A percentile compares a stretch with the other conserved stretches of the same genome.
Conservation (phyloP, 2,797 vertebrate species). For the Sorex maritimensis region DNA sequence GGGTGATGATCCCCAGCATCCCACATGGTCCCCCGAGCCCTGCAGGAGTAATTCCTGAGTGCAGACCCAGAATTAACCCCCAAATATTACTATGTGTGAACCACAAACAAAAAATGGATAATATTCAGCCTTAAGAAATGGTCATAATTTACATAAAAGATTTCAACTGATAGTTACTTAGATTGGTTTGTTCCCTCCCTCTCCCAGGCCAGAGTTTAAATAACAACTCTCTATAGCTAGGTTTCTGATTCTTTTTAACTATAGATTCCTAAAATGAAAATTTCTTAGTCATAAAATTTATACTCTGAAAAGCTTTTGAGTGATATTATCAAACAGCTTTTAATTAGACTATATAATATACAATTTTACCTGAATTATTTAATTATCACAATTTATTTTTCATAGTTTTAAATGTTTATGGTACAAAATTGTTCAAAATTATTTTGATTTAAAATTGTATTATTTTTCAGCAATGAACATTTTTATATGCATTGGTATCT, state of each 20-base stretch:
- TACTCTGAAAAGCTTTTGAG: constrained; percentile 11
- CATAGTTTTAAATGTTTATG: not conserved
- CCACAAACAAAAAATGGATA: not conserved
- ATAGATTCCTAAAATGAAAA: constrained; percentile 42
- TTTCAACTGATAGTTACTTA: not conserved
- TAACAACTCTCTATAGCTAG: not conserved
- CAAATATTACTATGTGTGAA: too few species aligned
- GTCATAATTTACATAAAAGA: not conserved
- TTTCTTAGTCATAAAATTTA: not conserved
- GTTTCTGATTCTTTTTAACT: not conserved
- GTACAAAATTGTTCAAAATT: not conserved
- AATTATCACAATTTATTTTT: constrained; percentile 29
- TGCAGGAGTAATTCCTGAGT: too few species aligned
- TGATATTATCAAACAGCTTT: not conserved
- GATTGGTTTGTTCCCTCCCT: not conserved
- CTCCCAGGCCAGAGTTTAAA: constrained; percentile 1
- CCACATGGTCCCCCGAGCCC: too few species aligned
- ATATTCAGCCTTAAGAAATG: not conserved
- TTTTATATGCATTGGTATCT: not conserved
- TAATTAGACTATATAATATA: not conserved
- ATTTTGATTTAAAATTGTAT: constrained; percentile 46
- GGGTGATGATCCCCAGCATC: too few species aligned
- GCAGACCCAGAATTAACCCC: too few species aligned
- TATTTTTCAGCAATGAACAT: not conserved
- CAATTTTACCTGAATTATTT: not conserved